Evolutionary conservation across 2,888 invertebrate genomes (phyloP), one percentile per base, ranked within the genome.

Genomic region (Drosophila austrosaltans): DNA sequence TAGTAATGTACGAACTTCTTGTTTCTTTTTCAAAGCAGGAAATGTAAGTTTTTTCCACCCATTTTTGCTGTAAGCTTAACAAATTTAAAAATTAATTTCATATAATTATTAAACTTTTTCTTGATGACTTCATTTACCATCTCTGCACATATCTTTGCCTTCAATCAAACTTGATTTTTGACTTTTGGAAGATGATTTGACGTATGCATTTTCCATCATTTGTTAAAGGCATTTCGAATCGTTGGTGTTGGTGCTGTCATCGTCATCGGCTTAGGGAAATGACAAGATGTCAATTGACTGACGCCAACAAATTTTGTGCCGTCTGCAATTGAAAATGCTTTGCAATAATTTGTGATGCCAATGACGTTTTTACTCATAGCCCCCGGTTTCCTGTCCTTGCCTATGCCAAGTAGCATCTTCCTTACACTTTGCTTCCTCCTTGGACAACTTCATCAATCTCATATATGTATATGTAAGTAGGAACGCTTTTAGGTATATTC

Each of bases 301-400:
- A 66, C 68, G 66, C 69, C 71, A 73, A 63, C 69, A 68, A 82
- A 66, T 74, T 73, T 69, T 56, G 53, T 40, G 53, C 60, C 22
- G 22, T 54, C 44, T 61, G 59, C 56, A 53, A 30, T 39, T 63
- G 42, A 42, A 66, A 64, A 65, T 68, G 64, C 65, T 63, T 79
- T 85, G 88, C 88, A 85, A 87, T 82, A 82, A 87, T 87, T 85
- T 77, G 77, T 72, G 65, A 72, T 77, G 69, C 68, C 80, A 53
- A 42, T 68, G 84, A 75, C 67, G 66, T 66, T 56, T 28, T 16
- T 40, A 22, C 16, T 32, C 8, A 12, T 22, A 39, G 30, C 63
- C 22, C 22, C 20, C 22, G 10, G 22, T n/a, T 42, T 32, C 58
- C n/a, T 25, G 57, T 25, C 6, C 2, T 12, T 36, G 1, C 10